A percentile compares a stretch with the other conserved stretches of the same genome.
Conservation (phyloP, 2,797 vertebrate species). For the Mormyrus proboscirostris region DNA sequence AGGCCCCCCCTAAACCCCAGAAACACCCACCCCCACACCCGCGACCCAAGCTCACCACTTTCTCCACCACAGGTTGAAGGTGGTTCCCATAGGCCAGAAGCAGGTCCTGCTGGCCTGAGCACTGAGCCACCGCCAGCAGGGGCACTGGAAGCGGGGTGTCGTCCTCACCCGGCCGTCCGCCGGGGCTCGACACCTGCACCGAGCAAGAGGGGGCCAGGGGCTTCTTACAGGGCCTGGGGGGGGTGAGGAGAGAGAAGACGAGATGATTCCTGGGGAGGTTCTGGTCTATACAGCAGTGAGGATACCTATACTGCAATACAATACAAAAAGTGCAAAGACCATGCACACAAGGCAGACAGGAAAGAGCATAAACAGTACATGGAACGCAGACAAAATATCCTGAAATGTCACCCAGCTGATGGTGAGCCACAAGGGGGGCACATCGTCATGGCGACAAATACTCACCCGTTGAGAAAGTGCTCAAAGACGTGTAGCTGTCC, state of each 20-base stretch:
- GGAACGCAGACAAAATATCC: not conserved
- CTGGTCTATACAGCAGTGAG: not conserved
- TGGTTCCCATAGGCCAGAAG: conserved; percentile 81
- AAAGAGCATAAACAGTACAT: not conserved
- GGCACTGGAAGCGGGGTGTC: conserved; percentile 75
- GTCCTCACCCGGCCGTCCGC: conserved; percentile 26
- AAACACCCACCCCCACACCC: not conserved
- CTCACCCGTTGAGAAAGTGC: conserved; percentile 97
- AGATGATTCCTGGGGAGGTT: not conserved
- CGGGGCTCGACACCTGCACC: conserved; percentile 76
- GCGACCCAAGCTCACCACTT: not conserved
- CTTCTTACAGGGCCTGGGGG: conserved; percentile 85
- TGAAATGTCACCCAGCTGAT: conserved; percentile 1
- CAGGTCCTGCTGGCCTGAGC: conserved; percentile 65
- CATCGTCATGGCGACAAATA: not conserved
- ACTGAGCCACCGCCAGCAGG: conserved; percentile 75
- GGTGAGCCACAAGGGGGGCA: not conserved
- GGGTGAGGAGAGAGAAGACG: not conserved
- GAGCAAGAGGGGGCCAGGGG: conserved; percentile 81
- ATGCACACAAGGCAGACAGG: not conserved
- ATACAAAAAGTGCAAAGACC: no score
- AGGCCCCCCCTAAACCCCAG: not conserved
- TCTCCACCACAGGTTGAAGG: conserved; percentile 83
- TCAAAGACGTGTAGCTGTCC: conserved; percentile 94
- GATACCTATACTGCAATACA: not conserved